Conservation (phyloP, 2,113 vertebrate species). For the Miniopterus natalensis region DNA sequence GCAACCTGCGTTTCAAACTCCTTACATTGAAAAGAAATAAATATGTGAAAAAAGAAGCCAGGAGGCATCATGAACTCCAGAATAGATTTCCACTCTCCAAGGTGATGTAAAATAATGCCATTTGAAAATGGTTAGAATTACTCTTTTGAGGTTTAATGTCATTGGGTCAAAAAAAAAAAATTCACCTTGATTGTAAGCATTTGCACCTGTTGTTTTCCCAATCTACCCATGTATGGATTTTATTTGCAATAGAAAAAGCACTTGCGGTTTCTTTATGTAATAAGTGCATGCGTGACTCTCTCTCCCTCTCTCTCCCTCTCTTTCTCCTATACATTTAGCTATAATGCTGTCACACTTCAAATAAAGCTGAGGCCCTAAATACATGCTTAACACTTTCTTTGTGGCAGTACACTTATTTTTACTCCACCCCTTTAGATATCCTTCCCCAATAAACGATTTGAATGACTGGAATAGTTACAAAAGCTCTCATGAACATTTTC, state of each 20-base stretch:
- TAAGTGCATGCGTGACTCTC: background rate
- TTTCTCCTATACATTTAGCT: background rate
- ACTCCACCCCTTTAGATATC: conserved; percentile 42
- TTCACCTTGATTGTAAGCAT: conserved; percentile 51
- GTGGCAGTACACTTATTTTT: background rate
- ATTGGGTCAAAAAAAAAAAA: conserved; percentile 28
- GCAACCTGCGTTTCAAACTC: background rate
- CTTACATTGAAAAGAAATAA: conserved; percentile 67
- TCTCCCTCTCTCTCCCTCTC: too few species aligned
- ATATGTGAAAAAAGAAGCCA: background rate
- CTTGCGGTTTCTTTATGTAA: conserved; percentile 32
- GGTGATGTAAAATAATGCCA: conserved; percentile 48
- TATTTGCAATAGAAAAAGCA: conserved; percentile 52
- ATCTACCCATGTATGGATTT: conserved; percentile 3
- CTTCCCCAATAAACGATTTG: conserved; percentile 59
- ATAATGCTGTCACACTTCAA: background rate
- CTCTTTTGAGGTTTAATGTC: conserved; percentile 49
- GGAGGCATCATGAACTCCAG: background rate
- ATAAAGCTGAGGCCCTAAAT: conserved; percentile 21
- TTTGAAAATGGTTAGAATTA: conserved; percentile 50
- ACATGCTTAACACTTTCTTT: conserved; percentile 26
- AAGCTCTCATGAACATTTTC: conserved; percentile 56
- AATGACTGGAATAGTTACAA: conserved; percentile 57
- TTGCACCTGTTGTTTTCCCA: conserved; percentile 32
- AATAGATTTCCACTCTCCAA: conserved; percentile 29